phyloP scores from a whole-genome alignment of 2,113 vertebrate species.

The Oxyruncus cristatus region DNA sequence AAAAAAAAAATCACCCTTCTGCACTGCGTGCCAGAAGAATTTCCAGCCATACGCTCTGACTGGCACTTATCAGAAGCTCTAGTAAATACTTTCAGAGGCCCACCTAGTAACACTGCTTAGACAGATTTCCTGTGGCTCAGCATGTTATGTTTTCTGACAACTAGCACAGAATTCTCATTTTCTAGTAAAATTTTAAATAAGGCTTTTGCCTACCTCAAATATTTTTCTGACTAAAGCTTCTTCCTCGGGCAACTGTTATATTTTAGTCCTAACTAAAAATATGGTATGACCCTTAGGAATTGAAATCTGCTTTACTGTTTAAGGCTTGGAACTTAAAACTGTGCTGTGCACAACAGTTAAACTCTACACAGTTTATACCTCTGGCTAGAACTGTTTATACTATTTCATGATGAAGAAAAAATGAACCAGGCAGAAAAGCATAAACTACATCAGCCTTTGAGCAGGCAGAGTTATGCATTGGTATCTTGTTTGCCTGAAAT shows the following conservation, averaged over 20 bases:
- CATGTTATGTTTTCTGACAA: background rate
- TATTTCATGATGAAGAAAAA: conserved; percentile 8
- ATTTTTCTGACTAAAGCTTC: conserved; percentile 35
- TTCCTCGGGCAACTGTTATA: conserved; percentile 7
- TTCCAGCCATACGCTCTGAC: background rate
- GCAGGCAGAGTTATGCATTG: background rate
- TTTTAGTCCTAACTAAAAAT: conserved; percentile 4
- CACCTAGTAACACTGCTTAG: background rate
- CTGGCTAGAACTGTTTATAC: background rate
- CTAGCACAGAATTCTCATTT: background rate
- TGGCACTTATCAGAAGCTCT: background rate
- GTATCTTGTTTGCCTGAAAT: background rate
- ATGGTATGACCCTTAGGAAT: background rate
- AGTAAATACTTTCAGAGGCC: background rate
- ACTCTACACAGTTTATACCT: background rate
- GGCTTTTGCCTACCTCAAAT: conserved; percentile 30
- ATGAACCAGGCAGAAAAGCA: background rate
- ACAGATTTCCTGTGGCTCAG: background rate
- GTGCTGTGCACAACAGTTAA: background rate
- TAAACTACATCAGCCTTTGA: background rate
- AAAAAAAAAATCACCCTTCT: background rate
- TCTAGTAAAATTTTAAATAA: conserved; percentile 9
- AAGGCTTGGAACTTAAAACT: conserved; percentile 9
- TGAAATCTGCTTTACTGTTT: conserved; percentile 23
- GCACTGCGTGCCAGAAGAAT: background rate